Conservation (phyloP, 2,113 vertebrate genomes). For the Marmota monax region DNA sequence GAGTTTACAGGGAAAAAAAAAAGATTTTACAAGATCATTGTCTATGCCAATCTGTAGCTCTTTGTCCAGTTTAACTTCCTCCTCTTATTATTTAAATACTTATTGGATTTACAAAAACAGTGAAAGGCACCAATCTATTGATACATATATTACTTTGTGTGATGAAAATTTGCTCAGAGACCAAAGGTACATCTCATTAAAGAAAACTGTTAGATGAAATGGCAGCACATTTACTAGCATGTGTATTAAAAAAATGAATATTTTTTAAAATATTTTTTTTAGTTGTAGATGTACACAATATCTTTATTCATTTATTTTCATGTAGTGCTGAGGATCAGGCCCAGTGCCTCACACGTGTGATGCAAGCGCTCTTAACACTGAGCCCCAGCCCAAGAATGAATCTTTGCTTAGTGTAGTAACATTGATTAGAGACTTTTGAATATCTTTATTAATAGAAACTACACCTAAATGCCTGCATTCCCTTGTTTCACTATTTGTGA, state of each 20-base stretch:
- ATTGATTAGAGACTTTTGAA: background rate
- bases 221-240: background rate
- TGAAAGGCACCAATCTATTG: background rate
- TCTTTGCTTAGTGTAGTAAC: background rate
- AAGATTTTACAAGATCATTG: background rate
- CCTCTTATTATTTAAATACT: background rate
- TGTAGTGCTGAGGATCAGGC: no score
- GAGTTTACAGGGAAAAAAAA: conserved; percentile 2
- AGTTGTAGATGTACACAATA: no score
- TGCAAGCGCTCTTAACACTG: no score
- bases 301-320: no score
- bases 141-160: background rate
- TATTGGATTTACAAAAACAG: background rate
- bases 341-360: no score
- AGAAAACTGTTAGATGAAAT: conserved; percentile 4
- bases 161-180: background rate
- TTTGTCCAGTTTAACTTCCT: background rate
- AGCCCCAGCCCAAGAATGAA: background rate
- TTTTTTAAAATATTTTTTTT: background rate
- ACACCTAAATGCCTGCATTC: background rate
- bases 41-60: background rate
- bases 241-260: background rate
- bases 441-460: background rate
- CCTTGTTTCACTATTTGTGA: background rate
- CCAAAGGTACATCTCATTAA: background rate